Conservation (phyloP, 2,888 invertebrate genomes). For the Nyleta sp. region DNA sequence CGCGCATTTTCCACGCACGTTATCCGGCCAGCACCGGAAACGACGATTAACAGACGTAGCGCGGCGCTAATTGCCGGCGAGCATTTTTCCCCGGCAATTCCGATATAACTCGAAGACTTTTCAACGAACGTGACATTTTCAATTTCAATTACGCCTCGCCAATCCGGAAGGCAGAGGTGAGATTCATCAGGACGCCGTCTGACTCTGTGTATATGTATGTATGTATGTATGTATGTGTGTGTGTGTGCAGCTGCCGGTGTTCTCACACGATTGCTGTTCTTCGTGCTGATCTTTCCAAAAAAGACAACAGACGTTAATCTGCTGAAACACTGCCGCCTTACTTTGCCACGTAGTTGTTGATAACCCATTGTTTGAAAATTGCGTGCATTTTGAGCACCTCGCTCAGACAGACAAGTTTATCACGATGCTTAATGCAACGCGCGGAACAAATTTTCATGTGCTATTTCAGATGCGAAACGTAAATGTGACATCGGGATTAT, state of each 20-base stretch:
- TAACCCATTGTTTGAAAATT: constrained; percentile 47
- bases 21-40: not conserved
- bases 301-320: constrained; percentile 50
- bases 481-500: too few species aligned
- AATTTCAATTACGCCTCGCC: constrained; percentile 39
- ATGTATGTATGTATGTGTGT: too few species aligned
- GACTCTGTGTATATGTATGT: constrained; percentile 2
- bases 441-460: too few species aligned
- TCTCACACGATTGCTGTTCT: constrained; percentile 37
- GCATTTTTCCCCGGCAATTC: constrained; percentile 1
- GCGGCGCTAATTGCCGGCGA: constrained; percentile 29
- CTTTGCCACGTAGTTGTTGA: not conserved
- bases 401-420: too few species aligned
- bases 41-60: constrained; percentile 19
- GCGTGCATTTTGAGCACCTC: constrained; percentile 36
- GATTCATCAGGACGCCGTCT: constrained; percentile 16
- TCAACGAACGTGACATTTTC: constrained; percentile 38
- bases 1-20: constrained; percentile 25
- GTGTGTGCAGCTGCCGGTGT: constrained; percentile 26
- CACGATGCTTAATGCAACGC: too few species aligned
- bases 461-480: too few species aligned
- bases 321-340: constrained; percentile 28
- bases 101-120: constrained; percentile 15
- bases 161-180: constrained; percentile 24
- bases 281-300: constrained; percentile 39